Base-by-base conservation (phyloP, 53 echinoderm and acorn worm genomes). In the Stichopus horrens region DNA sequence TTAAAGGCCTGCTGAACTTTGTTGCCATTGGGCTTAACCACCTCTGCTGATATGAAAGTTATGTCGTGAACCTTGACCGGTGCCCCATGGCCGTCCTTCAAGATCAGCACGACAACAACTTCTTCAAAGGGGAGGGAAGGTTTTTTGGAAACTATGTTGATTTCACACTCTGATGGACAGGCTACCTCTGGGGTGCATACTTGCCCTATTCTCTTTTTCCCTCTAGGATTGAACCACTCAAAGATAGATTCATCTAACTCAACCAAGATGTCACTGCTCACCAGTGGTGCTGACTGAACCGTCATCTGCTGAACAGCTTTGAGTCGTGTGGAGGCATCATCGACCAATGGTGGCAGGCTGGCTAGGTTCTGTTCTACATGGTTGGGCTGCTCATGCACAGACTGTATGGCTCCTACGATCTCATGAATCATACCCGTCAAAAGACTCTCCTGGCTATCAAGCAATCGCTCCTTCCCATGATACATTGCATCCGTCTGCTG, bases 401-500 rank as follows among this genome's bases (percentile, higher is more conserved):
- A 14, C 22, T 87, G 75, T 21, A 37, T 66, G 23, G 71, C 54
- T 11, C 87, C 58, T 54, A 74, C 55, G 10, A 87, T 87, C 13
- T 87, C 87, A 53, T 87, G 53, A 7, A 67, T 67, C 5, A 52
- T 65, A 16, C 63, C 68, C 4, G 9, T 52, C 7, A 66, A 59
- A 9, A 9, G 16, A 7, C 9, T 67, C 74, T 87, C 75, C 75
- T 93, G 88, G 9, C 75, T 89, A 54, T 91, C 92, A 86, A 89
- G 74, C 51, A 75, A 52, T 63, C 84, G 58, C 7, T 91, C 86
- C 68, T 92, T 91, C 86, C 94, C 94, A 22, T n/a, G 55, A 67
- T 86, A 91, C 55, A 90, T 54, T 14, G 88, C 90, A 22, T 88
- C 77, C 57, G 89, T 90, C 52, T 93, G 86, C 11, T 90, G 77